Base-by-base conservation (phyloP, 2,797 vertebrate genomes). In the Pseudochaenichthys georgianus region DNA sequence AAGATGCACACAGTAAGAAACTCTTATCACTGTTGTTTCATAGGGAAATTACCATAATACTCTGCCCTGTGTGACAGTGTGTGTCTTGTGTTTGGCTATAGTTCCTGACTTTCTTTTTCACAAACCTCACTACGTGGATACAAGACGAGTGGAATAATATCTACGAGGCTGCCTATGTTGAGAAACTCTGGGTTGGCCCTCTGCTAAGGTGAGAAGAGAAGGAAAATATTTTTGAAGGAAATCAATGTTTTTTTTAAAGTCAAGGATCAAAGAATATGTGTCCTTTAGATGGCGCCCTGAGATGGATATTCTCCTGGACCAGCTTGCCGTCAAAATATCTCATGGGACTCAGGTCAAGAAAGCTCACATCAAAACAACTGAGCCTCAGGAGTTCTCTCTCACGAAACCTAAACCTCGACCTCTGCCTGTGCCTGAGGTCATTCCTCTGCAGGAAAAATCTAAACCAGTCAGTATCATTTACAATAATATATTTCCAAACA, bases 61-160 rank as follows among this genome's bases (percentile, higher is more conserved):
- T 7, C 9, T 65, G 19, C 15, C 50, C 3, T 52, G 10, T 64
- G 23, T 76, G 41, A 77, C 21, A 72, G 12, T 65, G 10, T 71
- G 17, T 65, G 5, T 60, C 9, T n/a, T 75, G 38, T 80, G 38
- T 79, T 77, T 80, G 54, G 17, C 84, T 91, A 7, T 75, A 99
- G 98, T 98, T 99, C 91, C 94, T 99, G 67, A 89, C 89, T 55
- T 99, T 99, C 93, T 96, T 98, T 92, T 97, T 99, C 51, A 70
- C 90, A 64, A 90, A 97, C 87, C 94, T 99, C 78, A 94, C 87
- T 76, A 96, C 96, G 0, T 96, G 96, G 96, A 95, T 99, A 87
- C 95, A 94, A 88, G 93, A 94, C 0, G 95, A 97, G 87, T 99
- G 98, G 98, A 97, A 94, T 92, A 90, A 82, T 4, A 75, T 98